Percentiles rank a stretch among this genome's conserved stretches.
These are phyloP conservation scores for Leptopterna dolabrata DNA, from an alignment of 2,888 invertebrate species.

Conservation along the genomic window DNA sequence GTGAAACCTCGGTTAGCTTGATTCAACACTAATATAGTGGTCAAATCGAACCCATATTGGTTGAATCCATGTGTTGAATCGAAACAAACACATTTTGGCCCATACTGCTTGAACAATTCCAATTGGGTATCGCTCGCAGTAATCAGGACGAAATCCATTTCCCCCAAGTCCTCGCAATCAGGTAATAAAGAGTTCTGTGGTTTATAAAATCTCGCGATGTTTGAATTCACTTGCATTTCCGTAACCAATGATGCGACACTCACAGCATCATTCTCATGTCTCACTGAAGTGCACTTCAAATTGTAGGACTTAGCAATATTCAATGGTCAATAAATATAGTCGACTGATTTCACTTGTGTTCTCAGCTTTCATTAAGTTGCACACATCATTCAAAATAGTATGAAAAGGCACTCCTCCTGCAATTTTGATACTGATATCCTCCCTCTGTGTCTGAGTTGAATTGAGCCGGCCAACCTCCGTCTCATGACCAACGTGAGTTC, in stretches of 20 bases:
- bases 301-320: slow-evolving; percentile 27
- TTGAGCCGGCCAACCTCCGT: slow-evolving; percentile 51
- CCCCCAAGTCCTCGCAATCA: not conserved
- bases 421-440: slow-evolving; percentile 52
- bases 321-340: slow-evolving; percentile 9
- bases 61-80: slow-evolving; percentile 14
- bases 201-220: not conserved
- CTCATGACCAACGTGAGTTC: slow-evolving; percentile 55
- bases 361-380: not conserved
- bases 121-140: not conserved
- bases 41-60: slow-evolving; percentile 1
- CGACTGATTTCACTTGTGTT: slow-evolving; percentile 14
- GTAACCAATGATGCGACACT: slow-evolving; percentile 19
- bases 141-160: slow-evolving; percentile 24
- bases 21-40: not conserved
- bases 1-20: slow-evolving; percentile 10
- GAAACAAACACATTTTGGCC: not conserved
- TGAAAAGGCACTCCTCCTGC: slow-evolving; percentile 49
- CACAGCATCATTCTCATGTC: not conserved
- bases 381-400: slow-evolving; percentile 54
- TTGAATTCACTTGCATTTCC: not conserved
- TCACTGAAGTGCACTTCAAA: not conserved
- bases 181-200: not conserved
- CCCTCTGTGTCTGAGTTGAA: slow-evolving; percentile 26
- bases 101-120: not conserved